A percentile compares a stretch with the other conserved stretches of the same genome.
Evolutionary conservation across 2,888 invertebrate species (phyloP).

Genomic region (Dolomedes plantarius): DNA sequence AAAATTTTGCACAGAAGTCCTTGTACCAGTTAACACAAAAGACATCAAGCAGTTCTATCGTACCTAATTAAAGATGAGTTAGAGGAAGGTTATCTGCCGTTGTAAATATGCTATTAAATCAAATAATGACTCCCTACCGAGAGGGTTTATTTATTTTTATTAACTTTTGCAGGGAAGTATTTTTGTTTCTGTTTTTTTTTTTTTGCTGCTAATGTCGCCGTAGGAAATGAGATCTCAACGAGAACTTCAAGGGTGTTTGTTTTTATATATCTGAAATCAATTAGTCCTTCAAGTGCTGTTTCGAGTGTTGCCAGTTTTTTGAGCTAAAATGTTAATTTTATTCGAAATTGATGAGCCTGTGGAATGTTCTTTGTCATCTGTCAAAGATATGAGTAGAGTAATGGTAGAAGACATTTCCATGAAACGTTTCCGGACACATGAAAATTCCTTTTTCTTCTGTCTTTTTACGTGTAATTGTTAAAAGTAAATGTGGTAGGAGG

Average conservation of each 20-base stretch:
- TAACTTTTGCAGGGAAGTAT: not conserved
- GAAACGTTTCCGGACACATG: no score
- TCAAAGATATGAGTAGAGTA: no score
- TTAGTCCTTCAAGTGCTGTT: no score
- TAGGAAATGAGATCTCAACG: not conserved
- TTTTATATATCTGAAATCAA: not conserved
- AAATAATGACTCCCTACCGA: not conserved
- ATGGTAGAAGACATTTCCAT: no score
- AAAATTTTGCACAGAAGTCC: not conserved
- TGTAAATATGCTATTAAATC: slow-evolving; percentile 8
- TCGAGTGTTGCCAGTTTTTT: no score
- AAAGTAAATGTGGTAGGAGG: no score
- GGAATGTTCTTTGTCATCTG: no score
- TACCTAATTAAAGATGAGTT: not conserved
- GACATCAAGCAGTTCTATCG: not conserved
- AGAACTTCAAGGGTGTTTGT: not conserved
- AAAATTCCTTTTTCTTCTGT: no score
- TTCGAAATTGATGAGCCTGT: no score
- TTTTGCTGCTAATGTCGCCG: not conserved
- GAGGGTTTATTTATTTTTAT: not conserved
- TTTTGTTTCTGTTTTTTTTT: not conserved
- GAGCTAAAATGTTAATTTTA: no score
- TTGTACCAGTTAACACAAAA: not conserved
- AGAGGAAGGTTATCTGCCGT: not conserved
- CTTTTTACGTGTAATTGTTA: no score